phyloP scores from a whole-genome alignment of 1,140 invertebrate species.

The Megalonaias nervosa region DNA sequence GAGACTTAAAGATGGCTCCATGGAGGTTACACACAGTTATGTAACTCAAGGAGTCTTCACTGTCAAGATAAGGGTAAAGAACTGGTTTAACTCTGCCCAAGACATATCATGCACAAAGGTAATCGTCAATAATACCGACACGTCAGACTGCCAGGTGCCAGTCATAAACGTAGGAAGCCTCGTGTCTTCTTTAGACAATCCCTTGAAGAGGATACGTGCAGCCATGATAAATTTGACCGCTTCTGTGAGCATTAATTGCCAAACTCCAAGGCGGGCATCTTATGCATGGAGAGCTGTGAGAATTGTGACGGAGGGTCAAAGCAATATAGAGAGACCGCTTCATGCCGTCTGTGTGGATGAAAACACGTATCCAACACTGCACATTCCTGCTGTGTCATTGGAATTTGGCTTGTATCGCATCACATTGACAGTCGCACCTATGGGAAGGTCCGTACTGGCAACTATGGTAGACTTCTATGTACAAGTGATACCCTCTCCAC shows the following conservation, averaged over 20 bases:
- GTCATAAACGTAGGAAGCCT: slow-evolving; percentile 4
- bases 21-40: slow-evolving; percentile 55
- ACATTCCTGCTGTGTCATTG: slow-evolving; percentile 51
- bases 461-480: slow-evolving; percentile 45
- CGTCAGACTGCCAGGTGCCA: slow-evolving; percentile 8
- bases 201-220: slow-evolving; percentile 49
- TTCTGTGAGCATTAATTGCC: slow-evolving; percentile 34
- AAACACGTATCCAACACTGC: slow-evolving; percentile 38
- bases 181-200: slow-evolving; percentile 21
- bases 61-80: slow-evolving; percentile 50
- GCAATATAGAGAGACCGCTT: slow-evolving; percentile 43
- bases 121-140: slow-evolving; percentile 41
- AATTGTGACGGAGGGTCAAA: slow-evolving; percentile 26
- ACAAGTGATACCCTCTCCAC: slow-evolving; percentile 52
- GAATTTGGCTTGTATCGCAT: slow-evolving; percentile 64
- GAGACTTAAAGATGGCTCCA: slow-evolving; percentile 21
- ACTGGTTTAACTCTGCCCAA: slow-evolving; percentile 50
- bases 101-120: slow-evolving; percentile 58
- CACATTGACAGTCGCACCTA: slow-evolving; percentile 53
- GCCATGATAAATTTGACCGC: slow-evolving; percentile 45
- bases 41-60: slow-evolving; percentile 41
- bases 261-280: slow-evolving; percentile 11
- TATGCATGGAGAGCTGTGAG: slow-evolving; percentile 57
- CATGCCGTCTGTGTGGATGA: slow-evolving; percentile 48
- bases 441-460: slow-evolving; percentile 34